Conservation (phyloP, 92 coral and sea anemone genomes). For the Parazoanthus swiftii region DNA sequence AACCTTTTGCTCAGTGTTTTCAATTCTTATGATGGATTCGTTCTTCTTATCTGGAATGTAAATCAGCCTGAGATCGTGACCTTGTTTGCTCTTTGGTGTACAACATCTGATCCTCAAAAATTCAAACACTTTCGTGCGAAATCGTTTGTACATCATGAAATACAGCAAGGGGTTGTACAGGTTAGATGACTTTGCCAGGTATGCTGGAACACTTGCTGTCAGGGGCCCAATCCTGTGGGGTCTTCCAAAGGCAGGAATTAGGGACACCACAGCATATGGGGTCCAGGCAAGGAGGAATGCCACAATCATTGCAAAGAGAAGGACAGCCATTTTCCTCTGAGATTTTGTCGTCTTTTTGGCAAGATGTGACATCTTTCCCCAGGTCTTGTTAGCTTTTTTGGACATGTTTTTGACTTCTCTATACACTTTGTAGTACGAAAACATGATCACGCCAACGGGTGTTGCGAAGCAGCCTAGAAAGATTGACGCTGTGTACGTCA, state of each 20-base stretch:
- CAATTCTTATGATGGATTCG: no score
- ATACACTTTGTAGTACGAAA: constrained; percentile 50
- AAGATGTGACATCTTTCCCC: constrained; percentile 53
- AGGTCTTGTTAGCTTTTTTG: constrained; percentile 47
- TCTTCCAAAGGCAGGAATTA: background rate
- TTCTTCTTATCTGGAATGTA: no score
- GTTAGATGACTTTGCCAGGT: constrained; percentile 25
- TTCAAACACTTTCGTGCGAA: constrained; percentile 39
- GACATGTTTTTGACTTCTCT: constrained; percentile 47
- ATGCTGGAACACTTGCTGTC: constrained; percentile 44
- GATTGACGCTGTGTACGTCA: constrained; percentile 54
- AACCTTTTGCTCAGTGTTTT: no score
- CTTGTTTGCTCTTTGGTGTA: no score
- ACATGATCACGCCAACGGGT: constrained; percentile 47
- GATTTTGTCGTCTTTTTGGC: constrained; percentile 54
- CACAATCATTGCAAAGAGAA: constrained; percentile 53
- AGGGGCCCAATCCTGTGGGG: constrained; percentile 11
- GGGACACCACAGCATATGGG: constrained; percentile 61
- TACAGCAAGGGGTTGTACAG: constrained; percentile 71
- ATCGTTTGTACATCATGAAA: constrained; percentile 62
- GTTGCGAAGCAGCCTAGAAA: constrained; percentile 17
- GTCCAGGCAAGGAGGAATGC: constrained; percentile 59
- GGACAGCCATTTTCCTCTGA: constrained; percentile 42
- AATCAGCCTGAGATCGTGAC: no score
- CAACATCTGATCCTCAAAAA: constrained; percentile 21